These are phyloP conservation scores for Lynx canadensis DNA, from an alignment of 2,113 vertebrate species.

Conservation along the genomic window DNA sequence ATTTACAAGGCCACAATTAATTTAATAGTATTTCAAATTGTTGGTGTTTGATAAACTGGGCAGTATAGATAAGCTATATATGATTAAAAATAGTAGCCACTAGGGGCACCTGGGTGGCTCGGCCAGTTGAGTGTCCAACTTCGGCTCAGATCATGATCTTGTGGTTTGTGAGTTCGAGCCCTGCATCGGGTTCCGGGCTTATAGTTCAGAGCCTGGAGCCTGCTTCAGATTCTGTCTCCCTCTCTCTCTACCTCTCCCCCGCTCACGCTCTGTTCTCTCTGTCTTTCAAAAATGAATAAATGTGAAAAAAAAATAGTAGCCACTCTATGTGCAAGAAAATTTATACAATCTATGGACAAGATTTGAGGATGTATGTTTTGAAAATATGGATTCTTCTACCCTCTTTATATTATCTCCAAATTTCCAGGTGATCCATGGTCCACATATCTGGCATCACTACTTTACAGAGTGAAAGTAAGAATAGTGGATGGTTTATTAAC, in stretches of 20 bases:
- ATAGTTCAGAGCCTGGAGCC: no score
- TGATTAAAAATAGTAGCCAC: not conserved
- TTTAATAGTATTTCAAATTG: slow-evolving; percentile 11
- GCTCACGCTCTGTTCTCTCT: no score
- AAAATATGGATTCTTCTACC: not conserved
- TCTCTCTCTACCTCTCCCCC: no score
- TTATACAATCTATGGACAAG: not conserved
- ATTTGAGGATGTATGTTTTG: not conserved
- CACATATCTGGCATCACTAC: not conserved
- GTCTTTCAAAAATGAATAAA: no score
- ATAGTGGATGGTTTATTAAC: not conserved
- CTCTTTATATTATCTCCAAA: not conserved
- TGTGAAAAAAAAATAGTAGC: not conserved
- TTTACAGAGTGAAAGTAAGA: not conserved
- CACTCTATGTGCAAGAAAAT: not conserved
- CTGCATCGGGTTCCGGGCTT: no score
- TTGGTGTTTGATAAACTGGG: slow-evolving; percentile 14
- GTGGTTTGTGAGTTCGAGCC: no score
- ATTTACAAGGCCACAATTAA: not conserved
- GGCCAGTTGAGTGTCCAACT: no score
- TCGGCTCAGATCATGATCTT: no score
- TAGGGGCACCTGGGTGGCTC: not conserved
- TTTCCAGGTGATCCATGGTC: not conserved
- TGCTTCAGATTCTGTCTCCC: no score
- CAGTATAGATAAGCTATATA: not conserved